Evolutionary conservation across 2,113 vertebrate genomes (phyloP).

Genomic region (Anthoscopus minutus): DNA sequence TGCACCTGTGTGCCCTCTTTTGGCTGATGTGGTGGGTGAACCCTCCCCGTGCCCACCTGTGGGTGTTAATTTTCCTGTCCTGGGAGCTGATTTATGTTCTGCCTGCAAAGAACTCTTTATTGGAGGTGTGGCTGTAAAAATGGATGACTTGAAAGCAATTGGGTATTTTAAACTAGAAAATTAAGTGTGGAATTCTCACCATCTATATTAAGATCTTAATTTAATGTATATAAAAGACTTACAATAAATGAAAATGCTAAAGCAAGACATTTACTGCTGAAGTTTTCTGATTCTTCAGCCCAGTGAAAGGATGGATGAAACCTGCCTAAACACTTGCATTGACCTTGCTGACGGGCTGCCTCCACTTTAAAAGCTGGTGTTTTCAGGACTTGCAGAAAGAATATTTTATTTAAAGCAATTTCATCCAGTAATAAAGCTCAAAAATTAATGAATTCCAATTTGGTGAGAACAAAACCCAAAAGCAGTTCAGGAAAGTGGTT

Average conservation of each 20-base stretch:
- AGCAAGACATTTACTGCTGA: not conserved
- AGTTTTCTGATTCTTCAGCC: not conserved
- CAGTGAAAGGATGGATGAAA: not conserved
- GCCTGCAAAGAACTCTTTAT: not conserved
- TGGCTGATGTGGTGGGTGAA: not conserved
- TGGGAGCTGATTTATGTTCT: not conserved
- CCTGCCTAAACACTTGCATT: not conserved
- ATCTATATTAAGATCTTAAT: not conserved
- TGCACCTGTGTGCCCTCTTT: not conserved
- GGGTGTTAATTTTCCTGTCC: not conserved
- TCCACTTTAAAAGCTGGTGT: not conserved
- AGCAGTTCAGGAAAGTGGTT: not conserved
- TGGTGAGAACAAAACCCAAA: not conserved
- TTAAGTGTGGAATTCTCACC: not conserved
- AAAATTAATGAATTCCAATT: not conserved
- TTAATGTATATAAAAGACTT: not conserved
- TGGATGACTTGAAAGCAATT: not conserved
- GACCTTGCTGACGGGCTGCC: not conserved
- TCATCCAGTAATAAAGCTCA: not conserved
- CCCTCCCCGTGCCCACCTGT: no score
- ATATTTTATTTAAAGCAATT: not conserved
- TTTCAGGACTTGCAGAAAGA: not conserved
- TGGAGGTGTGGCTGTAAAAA: not conserved
- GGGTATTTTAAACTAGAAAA: not conserved
- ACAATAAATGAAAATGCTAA: not conserved